Percentiles rank a stretch among this genome's conserved stretches.
Evolutionary conservation across 1,140 invertebrate species (phyloP).

Genomic region (Drosophila pachea): DNA sequence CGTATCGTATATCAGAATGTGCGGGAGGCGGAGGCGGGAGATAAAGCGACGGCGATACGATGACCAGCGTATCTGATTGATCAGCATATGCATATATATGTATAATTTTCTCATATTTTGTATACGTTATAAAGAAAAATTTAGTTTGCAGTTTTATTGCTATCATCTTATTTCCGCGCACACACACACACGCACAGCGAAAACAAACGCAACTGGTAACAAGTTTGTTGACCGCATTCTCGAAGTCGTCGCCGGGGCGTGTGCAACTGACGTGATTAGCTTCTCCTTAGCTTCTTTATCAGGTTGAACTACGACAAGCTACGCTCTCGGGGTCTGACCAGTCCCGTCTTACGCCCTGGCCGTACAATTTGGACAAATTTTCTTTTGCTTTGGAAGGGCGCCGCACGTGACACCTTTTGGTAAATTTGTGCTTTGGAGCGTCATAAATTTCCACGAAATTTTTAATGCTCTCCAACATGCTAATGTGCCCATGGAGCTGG

Average conservation of each 20-base stretch:
- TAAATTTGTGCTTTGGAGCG: constrained; percentile 39
- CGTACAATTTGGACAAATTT: constrained; percentile 62
- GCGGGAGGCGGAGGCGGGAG: constrained; percentile 2
- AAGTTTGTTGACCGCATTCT: constrained; percentile 74
- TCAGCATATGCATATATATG: neutral
- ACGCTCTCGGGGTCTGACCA: constrained; percentile 14
- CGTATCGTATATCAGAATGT: constrained; percentile 13
- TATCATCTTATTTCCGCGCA: neutral
- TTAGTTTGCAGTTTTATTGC: too few relatives aligned
- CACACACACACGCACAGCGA: neutral
- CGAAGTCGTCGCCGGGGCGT: constrained; percentile 10
- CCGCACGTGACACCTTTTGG: constrained; percentile 69
- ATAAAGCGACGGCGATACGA: too few relatives aligned
- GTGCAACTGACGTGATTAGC: constrained; percentile 55
- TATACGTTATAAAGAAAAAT: constrained; percentile 5
- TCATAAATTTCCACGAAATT: constrained; percentile 75
- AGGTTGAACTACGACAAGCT: constrained; percentile 30
- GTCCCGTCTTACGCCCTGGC: constrained; percentile 32
- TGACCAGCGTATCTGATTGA: neutral
- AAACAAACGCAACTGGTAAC: constrained; percentile 41
- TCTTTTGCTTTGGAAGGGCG: constrained; percentile 14
- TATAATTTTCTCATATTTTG: constrained; percentile 1
- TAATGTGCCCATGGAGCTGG: constrained; percentile 41
- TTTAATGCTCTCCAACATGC: constrained; percentile 63
- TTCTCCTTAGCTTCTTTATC: constrained; percentile 65